Percentiles rank a stretch among this genome's conserved stretches.
These are phyloP conservation scores for Eurytoma californica DNA, from an alignment of 2,888 invertebrate species.

Conservation along the genomic window DNA sequence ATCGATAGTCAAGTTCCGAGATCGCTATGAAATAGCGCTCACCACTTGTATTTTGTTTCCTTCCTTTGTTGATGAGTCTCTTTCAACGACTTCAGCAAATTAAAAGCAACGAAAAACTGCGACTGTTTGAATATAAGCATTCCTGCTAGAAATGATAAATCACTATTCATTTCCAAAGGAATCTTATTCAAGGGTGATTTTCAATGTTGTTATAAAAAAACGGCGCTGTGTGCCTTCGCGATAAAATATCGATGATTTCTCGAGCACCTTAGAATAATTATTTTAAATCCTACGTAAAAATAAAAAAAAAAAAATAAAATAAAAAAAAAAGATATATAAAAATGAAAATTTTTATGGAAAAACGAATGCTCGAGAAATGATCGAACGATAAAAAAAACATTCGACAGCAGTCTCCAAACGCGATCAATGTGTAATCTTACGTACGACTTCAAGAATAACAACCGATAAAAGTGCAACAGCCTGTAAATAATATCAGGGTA, in stretches of 20 bases:
- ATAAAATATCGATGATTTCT: conserved; percentile 29
- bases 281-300: conserved; percentile 30
- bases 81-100: too few species aligned
- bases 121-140: too few species aligned
- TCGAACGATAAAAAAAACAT: conserved; percentile 25
- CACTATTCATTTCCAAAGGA: too few species aligned
- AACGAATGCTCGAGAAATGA: conserved; percentile 37
- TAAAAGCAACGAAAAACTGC: too few species aligned
- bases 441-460: conserved; percentile 12
- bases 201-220: neutral
- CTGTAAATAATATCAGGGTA: conserved; percentile 55
- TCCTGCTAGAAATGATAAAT: too few species aligned
- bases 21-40: too few species aligned
- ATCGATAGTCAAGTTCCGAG: too few species aligned
- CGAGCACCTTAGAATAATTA: conserved; percentile 33
- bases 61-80: too few species aligned
- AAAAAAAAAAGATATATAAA: conserved; percentile 12
- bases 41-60: too few species aligned
- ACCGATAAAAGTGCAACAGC: conserved; percentile 40
- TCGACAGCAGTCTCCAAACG: conserved; percentile 52
- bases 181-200: too few species aligned
- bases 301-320: conserved; percentile 7
- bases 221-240: conserved; percentile 53
- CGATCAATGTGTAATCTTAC: conserved; percentile 50
- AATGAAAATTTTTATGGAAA: conserved; percentile 25